Evolutionary conservation across 2,888 invertebrate species (phyloP), one percentile per base, ranked within the genome.

Genomic region (Gasteruption jaculator): DNA sequence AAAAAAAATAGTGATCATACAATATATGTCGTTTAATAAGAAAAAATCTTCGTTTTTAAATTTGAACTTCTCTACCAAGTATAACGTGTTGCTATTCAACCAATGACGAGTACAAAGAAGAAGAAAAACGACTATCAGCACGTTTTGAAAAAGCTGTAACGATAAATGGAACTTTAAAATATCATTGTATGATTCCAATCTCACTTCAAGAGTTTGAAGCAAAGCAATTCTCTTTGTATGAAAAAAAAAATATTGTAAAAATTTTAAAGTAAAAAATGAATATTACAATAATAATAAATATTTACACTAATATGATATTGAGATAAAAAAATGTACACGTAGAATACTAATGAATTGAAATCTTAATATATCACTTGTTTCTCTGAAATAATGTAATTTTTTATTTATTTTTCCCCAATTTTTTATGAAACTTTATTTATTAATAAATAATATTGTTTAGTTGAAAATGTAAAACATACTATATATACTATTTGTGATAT

Each of bases 111-210:
- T 33, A 4, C 18, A 21, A 33, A 8, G 12, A 19, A 10, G 33
- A 33, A 33, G 18, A 29, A 29, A 29, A 16, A 18, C 2, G 10
- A 15, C 20, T 33, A 16, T n/a, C 8, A 8, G 16, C 14, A 19
- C 33, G 33, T 33, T 33, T 33, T 33, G 10, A 33, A 16, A 33
- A 33, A 12, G 33, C 33, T 18, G 20, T 18, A 16, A 33, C 18
- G 10, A 19, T 33, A 33, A 33, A 33, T 19, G 20, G 18, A 7
- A 33, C 33, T n/a, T 33, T 33, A 12, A 33, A 16, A 18, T 33
- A 33, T 12, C 33, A 33, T 19, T 33, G 33, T 12, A 19, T 33
- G 16, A 33, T 33, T 12, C 18, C 33, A 7, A 16, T 19, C 3
- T 18, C 33, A 10, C 16, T 12, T 18, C 18, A 16, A 16, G 12